phyloP scores from a whole-genome alignment of 2,888 invertebrate genomes.

The Limnephilus auricula region DNA sequence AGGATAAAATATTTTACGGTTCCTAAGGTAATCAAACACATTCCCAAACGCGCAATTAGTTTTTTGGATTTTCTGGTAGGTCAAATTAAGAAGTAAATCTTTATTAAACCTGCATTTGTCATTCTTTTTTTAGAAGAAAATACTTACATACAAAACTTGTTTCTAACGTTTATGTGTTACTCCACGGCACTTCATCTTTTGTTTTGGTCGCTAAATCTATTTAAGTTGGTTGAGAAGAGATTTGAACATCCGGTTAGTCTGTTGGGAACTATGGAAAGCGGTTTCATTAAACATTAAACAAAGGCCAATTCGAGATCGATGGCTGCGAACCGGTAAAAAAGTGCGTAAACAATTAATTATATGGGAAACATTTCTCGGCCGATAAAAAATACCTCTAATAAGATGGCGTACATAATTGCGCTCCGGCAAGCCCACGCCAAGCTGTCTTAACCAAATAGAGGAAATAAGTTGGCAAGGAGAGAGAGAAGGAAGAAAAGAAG shows the following conservation, averaged over 20 bases:
- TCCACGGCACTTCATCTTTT: background rate
- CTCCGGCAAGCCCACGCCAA: constrained; percentile 61
- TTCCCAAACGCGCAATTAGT: background rate
- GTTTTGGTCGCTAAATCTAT: background rate
- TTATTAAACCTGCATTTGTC: background rate
- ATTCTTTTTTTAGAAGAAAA: background rate
- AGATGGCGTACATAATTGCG: constrained; percentile 65
- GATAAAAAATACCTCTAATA: constrained; percentile 62
- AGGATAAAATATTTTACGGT: background rate
- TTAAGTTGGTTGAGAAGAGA: background rate
- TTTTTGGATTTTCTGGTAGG: background rate
- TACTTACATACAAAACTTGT: background rate
- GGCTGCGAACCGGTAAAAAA: constrained; percentile 12
- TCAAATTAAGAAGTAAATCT: background rate
- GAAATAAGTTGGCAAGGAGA: constrained; percentile 47
- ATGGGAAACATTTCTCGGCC: constrained; percentile 46
- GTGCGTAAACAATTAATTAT: constrained; percentile 58
- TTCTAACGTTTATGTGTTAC: background rate
- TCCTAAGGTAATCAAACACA: background rate
- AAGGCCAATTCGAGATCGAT: constrained; percentile 38
- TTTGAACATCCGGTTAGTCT: background rate
- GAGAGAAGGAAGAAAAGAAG: constrained; percentile 3
- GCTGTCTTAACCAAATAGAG: constrained; percentile 64
- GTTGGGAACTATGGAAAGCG: constrained; percentile 14
- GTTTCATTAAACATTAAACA: constrained; percentile 43